phyloP scores from a whole-genome alignment of 1,140 invertebrate genomes.

The Aphaenogaster floridana region DNA sequence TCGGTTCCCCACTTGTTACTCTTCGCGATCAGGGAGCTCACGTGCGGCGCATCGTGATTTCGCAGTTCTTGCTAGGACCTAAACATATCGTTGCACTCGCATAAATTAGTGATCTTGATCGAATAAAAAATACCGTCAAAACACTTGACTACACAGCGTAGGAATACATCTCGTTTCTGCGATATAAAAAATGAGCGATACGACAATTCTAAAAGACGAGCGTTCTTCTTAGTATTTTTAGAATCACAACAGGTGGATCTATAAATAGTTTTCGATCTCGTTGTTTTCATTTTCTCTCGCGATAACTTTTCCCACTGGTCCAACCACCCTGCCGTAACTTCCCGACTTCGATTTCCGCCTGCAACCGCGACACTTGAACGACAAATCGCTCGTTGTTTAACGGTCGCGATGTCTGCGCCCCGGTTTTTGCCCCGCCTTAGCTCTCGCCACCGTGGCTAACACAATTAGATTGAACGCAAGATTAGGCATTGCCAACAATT shows the following conservation, averaged over 20 bases:
- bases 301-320: not conserved
- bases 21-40: constrained; percentile 27
- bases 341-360: not conserved
- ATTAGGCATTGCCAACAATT: constrained; percentile 67
- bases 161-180: not conserved
- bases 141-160: not conserved
- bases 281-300: not conserved
- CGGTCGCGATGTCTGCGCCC: not conserved
- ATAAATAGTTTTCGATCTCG: not conserved
- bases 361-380: not conserved
- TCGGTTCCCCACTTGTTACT: constrained; percentile 42
- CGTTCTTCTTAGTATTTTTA: not conserved
- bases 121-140: constrained; percentile 5
- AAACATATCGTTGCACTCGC: not conserved
- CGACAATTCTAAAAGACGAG: not conserved
- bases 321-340: no score
- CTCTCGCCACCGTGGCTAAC: constrained; percentile 22
- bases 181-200: no score
- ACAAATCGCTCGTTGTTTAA: not conserved
- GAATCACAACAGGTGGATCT: not conserved
- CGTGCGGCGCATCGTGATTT: constrained; percentile 39
- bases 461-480: constrained; percentile 63
- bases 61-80: not conserved
- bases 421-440: not conserved
- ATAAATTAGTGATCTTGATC: not conserved